These are phyloP conservation scores for Rosalia funebris DNA, from an alignment of 2,888 invertebrate genomes.

Conservation along the genomic window DNA sequence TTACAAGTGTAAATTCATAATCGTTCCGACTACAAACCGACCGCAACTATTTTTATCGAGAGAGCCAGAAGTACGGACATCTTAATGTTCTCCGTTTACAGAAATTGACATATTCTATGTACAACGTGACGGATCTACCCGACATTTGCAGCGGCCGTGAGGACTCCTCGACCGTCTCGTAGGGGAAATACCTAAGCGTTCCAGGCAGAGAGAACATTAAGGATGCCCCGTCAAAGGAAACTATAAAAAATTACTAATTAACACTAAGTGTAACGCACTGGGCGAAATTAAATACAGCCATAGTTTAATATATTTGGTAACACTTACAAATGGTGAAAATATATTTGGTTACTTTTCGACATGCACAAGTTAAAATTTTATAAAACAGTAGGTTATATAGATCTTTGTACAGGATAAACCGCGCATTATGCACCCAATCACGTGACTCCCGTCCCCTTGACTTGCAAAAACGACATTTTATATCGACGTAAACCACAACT, in stretches of 20 bases:
- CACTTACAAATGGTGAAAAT: slow-evolving; percentile 61
- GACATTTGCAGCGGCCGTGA: no score
- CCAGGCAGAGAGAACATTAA: slow-evolving; percentile 1
- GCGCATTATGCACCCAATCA: slow-evolving; percentile 21
- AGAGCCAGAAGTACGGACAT: slow-evolving; percentile 41
- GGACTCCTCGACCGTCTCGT: no score
- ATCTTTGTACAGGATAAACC: slow-evolving; percentile 36
- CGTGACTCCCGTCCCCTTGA: no score
- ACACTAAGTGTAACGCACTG: slow-evolving; percentile 44
- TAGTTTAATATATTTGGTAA: slow-evolving; percentile 60
- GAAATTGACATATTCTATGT: background rate
- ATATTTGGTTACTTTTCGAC: slow-evolving; percentile 51
- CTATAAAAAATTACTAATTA: slow-evolving; percentile 34
- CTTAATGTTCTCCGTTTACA: slow-evolving; percentile 35
- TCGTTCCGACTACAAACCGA: slow-evolving; percentile 28
- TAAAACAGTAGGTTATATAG: slow-evolving; percentile 44
- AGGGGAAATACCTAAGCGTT: no score
- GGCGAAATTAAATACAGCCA: slow-evolving; percentile 53
- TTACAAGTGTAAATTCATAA: slow-evolving; percentile 50
- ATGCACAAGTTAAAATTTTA: slow-evolving; percentile 49
- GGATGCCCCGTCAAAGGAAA: slow-evolving; percentile 1
- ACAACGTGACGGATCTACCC: no score
- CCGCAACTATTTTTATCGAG: slow-evolving; percentile 34
- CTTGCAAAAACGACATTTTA: no score
- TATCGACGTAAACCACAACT: no score